Percentiles rank a stretch among this genome's conserved stretches.
These are phyloP conservation scores for Clytia hemisphaerica DNA, from an alignment of 30 jellyfish, hydroid and myxozoan genomes.

Conservation along the genomic window DNA sequence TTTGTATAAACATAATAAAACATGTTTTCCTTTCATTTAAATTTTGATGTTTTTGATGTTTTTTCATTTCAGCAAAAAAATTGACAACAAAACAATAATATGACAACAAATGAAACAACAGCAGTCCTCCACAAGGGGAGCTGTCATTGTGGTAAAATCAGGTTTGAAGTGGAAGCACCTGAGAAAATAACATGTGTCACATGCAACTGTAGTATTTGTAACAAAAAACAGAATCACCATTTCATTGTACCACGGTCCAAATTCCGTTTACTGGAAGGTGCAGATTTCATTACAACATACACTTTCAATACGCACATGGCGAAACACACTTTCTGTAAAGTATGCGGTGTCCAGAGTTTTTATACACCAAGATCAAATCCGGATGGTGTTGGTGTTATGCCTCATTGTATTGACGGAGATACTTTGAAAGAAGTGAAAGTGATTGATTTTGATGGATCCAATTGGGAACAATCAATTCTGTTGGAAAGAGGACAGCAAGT, in stretches of 20 bases:
- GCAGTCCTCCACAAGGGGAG: conserved; percentile 58
- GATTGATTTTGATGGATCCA: conserved; percentile 57
- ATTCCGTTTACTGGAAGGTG: conserved; percentile 57
- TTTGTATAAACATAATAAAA: too few species aligned
- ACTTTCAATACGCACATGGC: conserved; percentile 91
- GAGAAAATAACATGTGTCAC: conserved; percentile 38
- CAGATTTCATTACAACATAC: conserved; percentile 62
- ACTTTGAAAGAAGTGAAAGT: conserved; percentile 30
- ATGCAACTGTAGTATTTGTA: conserved; percentile 88
- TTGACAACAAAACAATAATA: too few species aligned
- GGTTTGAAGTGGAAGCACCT: conserved; percentile 66
- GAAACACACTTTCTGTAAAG: conserved; percentile 73
- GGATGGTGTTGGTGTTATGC: conserved; percentile 94
- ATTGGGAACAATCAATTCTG: conserved; percentile 71
- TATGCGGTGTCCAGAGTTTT: conserved; percentile 95
- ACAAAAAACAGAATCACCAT: conserved; percentile 72
- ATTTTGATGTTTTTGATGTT: too few species aligned
- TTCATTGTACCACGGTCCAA: conserved; percentile 71
- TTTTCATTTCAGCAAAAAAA: too few species aligned
- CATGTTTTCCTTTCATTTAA: too few species aligned
- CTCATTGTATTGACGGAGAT: conserved; percentile 76
- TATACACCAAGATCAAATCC: conserved; percentile 92
- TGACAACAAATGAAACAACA: too few species aligned
- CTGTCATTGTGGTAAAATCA: conserved; percentile 87
- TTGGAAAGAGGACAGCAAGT: conserved; percentile 45